Evolutionary conservation across 2,888 invertebrate species (phyloP), one percentile per base, ranked within the genome.

Genomic region (Lissonota sp.): DNA sequence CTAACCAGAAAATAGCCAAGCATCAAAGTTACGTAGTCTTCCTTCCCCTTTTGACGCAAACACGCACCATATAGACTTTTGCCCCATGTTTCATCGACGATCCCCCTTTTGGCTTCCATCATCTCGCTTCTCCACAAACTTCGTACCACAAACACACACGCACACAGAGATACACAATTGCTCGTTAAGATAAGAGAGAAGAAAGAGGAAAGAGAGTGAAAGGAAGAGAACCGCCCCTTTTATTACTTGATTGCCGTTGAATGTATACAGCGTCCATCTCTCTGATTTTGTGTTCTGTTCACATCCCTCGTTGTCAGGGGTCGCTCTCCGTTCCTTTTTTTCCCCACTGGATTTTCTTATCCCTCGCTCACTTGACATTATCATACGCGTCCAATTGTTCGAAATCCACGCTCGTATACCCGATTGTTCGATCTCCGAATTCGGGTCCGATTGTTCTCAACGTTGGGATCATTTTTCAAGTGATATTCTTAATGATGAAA

Each of bases 181-280:
- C 85, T 87, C 86, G 86, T 87, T 86, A 86, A 86, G 86, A 86
- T 83, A 84, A 80, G 83, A 73, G 44, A 66, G 42, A 67, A 60
- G n/a, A 5, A 49, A 14, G 14, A 49, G n/a, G 37, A 66, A 58
- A 16, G 40, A 49, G 46, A 46, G 46, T 42, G 71, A 51, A 14
- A 8, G 37, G 37, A 37, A 55, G 16, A 44, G 81, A 80, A 66
- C 70, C 79, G 79, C 79, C 83, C 51, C 82, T 82, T 85, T 85
- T 84, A 85, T 85, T 85, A 75, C 83, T 79, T 80, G 85, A 86
- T 86, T 84, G 86, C 81, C 82, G 70, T 72, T 67, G 73, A 55
- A 67, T 53, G 69, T 63, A 57, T 72, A 63, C 71, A 75, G 73
- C 66, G 66, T 40, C 39, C 39, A 39, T 55, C 63, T 73, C 83